Evolutionary conservation across 2,888 invertebrate genomes (phyloP).

Genomic region (Torymus aiolomorphi): DNA sequence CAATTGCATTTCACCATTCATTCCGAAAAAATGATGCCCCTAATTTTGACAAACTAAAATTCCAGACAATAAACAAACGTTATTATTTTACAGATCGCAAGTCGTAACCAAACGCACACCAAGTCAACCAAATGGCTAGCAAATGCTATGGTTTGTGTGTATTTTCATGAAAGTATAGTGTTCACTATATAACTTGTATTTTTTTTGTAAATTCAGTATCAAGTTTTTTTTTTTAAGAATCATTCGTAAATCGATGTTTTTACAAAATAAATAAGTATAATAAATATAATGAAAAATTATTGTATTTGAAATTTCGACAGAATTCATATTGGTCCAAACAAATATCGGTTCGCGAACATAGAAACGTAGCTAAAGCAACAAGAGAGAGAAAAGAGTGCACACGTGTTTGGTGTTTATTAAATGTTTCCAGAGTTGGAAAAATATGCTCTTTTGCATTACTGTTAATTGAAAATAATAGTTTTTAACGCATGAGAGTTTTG

Average conservation of each 20-base stretch:
- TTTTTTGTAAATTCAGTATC: too few species aligned
- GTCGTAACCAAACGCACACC: background rate
- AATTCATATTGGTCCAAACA: too few species aligned
- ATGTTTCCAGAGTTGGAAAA: conserved; percentile 18
- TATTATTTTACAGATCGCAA: conserved; percentile 6
- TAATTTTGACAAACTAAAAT: conserved; percentile 47
- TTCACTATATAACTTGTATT: too few species aligned
- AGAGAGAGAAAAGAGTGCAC: conserved; percentile 17
- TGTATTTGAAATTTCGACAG: too few species aligned
- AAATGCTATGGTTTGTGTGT: too few species aligned
- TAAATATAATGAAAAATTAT: too few species aligned
- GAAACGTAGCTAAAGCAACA: background rate
- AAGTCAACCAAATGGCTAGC: too few species aligned
- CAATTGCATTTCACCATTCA: conserved; percentile 8
- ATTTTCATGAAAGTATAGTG: too few species aligned
- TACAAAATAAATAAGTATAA: too few species aligned
- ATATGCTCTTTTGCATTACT: conserved; percentile 11
- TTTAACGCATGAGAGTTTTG: background rate
- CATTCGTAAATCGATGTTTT: too few species aligned
- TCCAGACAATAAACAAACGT: conserved; percentile 49
- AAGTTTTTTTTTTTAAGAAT: too few species aligned
- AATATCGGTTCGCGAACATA: too few species aligned
- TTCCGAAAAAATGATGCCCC: background rate
- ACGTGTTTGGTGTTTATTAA: conserved; percentile 27
- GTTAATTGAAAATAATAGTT: conserved; percentile 20